phyloP scores from a whole-genome alignment of 2,113 vertebrate species.

The Menura novaehollandiae region DNA sequence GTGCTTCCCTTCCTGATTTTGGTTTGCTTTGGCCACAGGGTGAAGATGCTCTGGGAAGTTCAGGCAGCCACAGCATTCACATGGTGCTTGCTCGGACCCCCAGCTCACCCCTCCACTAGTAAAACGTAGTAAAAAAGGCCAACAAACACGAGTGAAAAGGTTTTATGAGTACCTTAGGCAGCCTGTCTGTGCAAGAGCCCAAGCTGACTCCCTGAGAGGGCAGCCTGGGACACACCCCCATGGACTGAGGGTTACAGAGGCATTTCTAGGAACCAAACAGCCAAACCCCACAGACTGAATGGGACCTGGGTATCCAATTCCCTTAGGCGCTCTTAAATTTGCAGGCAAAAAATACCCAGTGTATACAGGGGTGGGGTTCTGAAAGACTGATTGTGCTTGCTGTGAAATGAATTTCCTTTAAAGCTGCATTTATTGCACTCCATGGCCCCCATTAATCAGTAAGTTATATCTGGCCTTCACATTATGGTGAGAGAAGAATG shows the following conservation, averaged over 20 bases:
- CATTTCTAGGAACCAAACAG: background rate
- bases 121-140: background rate
- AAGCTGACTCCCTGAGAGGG: background rate
- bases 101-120: background rate
- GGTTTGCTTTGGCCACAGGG: background rate
- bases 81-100: background rate
- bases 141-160: fast-evolving
- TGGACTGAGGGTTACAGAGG: background rate
- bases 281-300: background rate
- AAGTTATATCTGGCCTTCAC: conserved; percentile 43
- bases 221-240: fast-evolving
- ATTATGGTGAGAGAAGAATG: conserved; percentile 39
- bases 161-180: background rate
- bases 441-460: conserved; percentile 41
- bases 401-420: conserved; percentile 38
- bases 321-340: background rate
- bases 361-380: background rate
- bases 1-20: background rate
- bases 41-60: background rate
- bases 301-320: background rate
- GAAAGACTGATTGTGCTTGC: conserved; percentile 19
- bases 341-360: background rate
- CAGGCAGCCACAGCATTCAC: background rate
- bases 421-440: conserved; percentile 47
- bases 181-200: background rate